Evolutionary conservation across 2,888 invertebrate species (phyloP), one percentile per base, ranked within the genome.

Genomic region (Hyles lineata): DNA sequence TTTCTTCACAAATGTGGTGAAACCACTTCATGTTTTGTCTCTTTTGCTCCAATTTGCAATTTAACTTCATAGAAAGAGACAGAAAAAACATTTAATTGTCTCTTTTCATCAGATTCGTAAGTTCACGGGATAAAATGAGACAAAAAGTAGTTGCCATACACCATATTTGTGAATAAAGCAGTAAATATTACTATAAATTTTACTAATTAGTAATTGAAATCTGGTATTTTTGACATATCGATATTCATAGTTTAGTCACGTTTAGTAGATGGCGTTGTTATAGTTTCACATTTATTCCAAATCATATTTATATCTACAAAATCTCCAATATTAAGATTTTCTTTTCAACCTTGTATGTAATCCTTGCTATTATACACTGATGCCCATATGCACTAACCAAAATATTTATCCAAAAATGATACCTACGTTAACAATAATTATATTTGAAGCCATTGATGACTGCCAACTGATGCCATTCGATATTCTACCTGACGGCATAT

Each of bases 181-280:
- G n/a, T 63, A 43, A 35, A 63, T 43, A 63, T 63, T 43, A 43
- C 50, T 21, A 62, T 69, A 60, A 60, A 29, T 67, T 67, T 23
- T 23, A 67, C 23, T 67, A 67, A 67, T 67, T 67, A 67, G 50
- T 67, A 67, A 67, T 67, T 67, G 67, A 67, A 67, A 50, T 43
- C 21, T 15, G 50, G n/a, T 50, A 43, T 63, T 32, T 63, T 43
- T 3, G 1, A 50, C 15, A 23, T 35, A n/a, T 17, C 67, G 17
- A 23, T 9, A 32, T 0, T 61, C 25, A 61, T 63, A 23, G 11
- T n/a, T 19, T 15, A 6, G 19, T 23, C 23, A 67, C 43, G 21
- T 67, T 67, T 43, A 23, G 23, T 15, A 67, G 67, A 67, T 67
- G 67, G 67, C 67, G 67, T 17, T 67, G 50, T 15, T 19, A 55